Base-by-base conservation (phyloP, 2,888 invertebrate genomes). In the Eupithecia centaureata region DNA sequence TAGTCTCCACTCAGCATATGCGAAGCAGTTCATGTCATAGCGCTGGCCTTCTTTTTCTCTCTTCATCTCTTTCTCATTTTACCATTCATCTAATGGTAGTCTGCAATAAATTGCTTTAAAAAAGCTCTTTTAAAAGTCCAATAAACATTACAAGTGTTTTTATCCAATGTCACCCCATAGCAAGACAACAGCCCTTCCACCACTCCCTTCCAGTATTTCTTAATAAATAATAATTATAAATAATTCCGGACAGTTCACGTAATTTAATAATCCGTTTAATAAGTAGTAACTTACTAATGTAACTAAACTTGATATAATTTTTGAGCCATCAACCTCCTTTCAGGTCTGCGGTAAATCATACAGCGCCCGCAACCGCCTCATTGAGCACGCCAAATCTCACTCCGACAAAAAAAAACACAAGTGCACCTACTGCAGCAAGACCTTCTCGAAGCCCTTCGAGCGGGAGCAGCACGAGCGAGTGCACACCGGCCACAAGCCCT, bases 401-500 rank as follows among this genome's bases (percentile, higher is more conserved):
- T 79, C 83, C 1, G 93, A 92, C 4, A 25, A 8, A 4, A 88
- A 88, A 27, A 89, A 86, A 0, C 89, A 92, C 79, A 81, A 82
- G 33, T 95, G 95, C 85, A 86, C 86, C 12, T 87, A 87, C 74
- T 95, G 95, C 83, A 85, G 89, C 74, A 95, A 95, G 67, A 80
- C 82, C 0, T 93, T 93, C 77, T 54, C 78, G 0, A 87, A 81
- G 28, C 74, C 76, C 0, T 64, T 72, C 32, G 80, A 84, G 8
- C 73, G 94, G 7, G 77, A 91, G 78, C 94, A 95, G 81, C 95
- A 95, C 77, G 82, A 94, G 66, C 94, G 95, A 77, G 90, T 94
- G 13, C 95, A 95, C 78, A 94, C 94, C 0, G 94, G 94, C 2
- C 86, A 86, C 58, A 88, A 91, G 54, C 95, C 95, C 0, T 94